Base-by-base conservation (phyloP, 2,888 invertebrate genomes). In the Falcaria lacertinaria region DNA sequence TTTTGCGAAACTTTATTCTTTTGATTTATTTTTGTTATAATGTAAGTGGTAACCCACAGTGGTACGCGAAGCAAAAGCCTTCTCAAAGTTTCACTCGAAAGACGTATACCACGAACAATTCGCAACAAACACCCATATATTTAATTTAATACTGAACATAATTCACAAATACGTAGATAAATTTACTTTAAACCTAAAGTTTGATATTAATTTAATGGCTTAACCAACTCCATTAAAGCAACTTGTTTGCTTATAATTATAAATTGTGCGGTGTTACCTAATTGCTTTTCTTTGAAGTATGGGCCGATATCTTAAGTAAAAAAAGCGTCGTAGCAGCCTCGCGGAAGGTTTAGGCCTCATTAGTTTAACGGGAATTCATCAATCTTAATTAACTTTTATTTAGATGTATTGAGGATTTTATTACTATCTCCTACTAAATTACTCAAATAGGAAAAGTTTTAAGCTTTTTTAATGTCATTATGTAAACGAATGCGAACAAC, bases 121-220 rank as follows among this genome's bases (percentile, higher is more conserved):
- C 19, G 19, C 36, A 22, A 14, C 22, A 36, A 17, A 36, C 22
- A 22, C n/a, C 17, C 36, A 22, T 22, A 37, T 37, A 37, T 25
- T 37, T 37, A 19, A 37, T 37, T 25, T 7, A 15, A 22, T 19
- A 22, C 17, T 15, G 4, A 25, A 11, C 4, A 37, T 37, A 60
- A 63, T 53, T 62, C 53, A 25, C 42, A 42, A 52, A 45, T 47
- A 44, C 52, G 47, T 48, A 60, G 57, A 61, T 63, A 50, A 36
- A 36, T 61, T 49, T 47, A 44, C 61, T 60, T 61, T 63, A 60
- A 63, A 63, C 60, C 63, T 60, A 63, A 55, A 55, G 58, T 55
- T 55, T 61, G 60, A 64, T 64, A 65, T 67, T 65, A 69, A 69
- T 69, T 68, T 69, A 69, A 69, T 69, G 64, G 64, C 70, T 68